Evolutionary conservation across 2,113 vertebrate species (phyloP).

Genomic region (Recurvirostra avosetta): DNA sequence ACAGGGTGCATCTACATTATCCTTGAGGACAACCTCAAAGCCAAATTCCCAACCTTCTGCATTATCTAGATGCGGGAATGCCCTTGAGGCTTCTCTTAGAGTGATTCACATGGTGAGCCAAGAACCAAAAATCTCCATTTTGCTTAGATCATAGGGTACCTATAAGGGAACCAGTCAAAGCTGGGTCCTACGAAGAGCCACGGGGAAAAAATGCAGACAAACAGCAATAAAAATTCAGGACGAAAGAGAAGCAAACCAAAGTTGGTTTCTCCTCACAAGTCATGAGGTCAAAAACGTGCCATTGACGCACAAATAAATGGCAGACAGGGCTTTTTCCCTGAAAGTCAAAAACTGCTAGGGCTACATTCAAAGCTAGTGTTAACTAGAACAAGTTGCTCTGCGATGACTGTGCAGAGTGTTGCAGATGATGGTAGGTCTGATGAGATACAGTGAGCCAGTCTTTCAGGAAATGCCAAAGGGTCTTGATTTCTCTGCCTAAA

Average conservation of each 20-base stretch:
- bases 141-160: neutral
- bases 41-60: neutral
- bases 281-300: neutral
- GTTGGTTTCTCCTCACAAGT: neutral
- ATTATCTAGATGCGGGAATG: neutral
- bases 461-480: conserved; percentile 27
- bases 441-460: neutral
- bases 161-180: neutral
- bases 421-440: neutral
- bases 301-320: neutral
- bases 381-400: neutral
- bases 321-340: neutral
- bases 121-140: conserved; percentile 9
- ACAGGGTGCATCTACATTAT: neutral
- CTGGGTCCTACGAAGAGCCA: neutral
- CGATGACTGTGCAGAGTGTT: neutral
- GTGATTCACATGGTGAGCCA: neutral
- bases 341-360: neutral
- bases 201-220: fast-evolving
- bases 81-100: neutral
- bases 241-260: neutral
- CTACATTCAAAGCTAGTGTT: neutral
- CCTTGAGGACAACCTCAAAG: conserved; percentile 31
- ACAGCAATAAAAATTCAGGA: neutral
- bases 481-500: conserved; percentile 41